Evolutionary conservation across 92 coral and sea anemone genomes (phyloP).

Genomic region (Diadumene lineata): DNA sequence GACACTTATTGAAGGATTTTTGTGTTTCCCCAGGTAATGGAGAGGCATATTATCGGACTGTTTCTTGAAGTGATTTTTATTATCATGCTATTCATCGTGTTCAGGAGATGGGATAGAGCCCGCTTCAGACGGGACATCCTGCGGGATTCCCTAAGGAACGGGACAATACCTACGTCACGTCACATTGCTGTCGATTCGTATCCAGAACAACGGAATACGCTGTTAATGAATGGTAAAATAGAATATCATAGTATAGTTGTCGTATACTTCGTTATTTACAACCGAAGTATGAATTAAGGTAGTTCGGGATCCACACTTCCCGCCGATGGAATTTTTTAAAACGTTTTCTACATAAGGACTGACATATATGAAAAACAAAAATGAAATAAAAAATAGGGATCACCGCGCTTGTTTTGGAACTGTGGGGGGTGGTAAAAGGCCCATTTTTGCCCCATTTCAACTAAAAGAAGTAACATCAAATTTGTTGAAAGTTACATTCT

Average conservation of each 20-base stretch:
- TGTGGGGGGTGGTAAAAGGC: too few relatives aligned
- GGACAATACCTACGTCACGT: constrained; percentile 1
- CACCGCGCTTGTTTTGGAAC: too few relatives aligned
- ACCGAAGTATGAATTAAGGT: too few relatives aligned
- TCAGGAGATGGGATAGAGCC: constrained; percentile 61
- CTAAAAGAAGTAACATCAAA: too few relatives aligned
- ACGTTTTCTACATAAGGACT: too few relatives aligned
- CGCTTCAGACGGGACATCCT: constrained; percentile 27
- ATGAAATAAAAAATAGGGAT: too few relatives aligned
- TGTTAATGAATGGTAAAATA: constrained; percentile 21
- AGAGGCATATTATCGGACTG: constrained; percentile 89
- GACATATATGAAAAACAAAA: too few relatives aligned
- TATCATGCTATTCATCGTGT: constrained; percentile 59
- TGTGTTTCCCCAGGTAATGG: constrained; percentile 56
- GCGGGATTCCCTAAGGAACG: constrained; percentile 27
- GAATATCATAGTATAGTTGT: background rate
- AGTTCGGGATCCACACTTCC: too few relatives aligned
- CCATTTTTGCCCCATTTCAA: too few relatives aligned
- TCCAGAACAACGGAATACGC: background rate
- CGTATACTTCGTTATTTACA: too few relatives aligned
- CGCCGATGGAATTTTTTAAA: too few relatives aligned
- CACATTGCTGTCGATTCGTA: background rate
- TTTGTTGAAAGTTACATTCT: too few relatives aligned
- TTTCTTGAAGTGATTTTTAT: constrained; percentile 72
- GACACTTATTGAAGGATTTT: background rate